These are phyloP conservation scores for Apotomis betuletana DNA, from an alignment of 2,888 invertebrate species.

Conservation along the genomic window DNA sequence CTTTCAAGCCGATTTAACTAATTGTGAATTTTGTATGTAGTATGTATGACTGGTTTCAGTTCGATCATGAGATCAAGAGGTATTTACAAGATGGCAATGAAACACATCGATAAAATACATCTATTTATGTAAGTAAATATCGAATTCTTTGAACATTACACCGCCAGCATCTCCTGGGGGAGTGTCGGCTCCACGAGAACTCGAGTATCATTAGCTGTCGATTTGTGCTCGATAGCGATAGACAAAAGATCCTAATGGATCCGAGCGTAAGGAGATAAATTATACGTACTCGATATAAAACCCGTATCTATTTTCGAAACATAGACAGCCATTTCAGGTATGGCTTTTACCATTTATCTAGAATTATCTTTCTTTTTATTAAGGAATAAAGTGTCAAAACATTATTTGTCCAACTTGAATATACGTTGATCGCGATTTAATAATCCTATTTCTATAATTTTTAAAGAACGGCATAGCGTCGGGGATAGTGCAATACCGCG, in stretches of 20 bases:
- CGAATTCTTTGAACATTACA: not conserved
- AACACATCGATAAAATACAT: not conserved
- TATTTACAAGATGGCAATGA: not conserved
- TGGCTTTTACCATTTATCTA: too few relatives aligned
- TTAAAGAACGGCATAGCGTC: not conserved
- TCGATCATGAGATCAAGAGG: too few relatives aligned
- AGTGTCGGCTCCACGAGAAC: not conserved
- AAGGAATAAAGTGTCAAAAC: too few relatives aligned
- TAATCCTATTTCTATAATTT: not conserved
- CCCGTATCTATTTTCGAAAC: not conserved
- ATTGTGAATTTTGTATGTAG: too few relatives aligned
- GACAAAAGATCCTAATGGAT: conserved; percentile 20
- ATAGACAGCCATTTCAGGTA: too few relatives aligned
- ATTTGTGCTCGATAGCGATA: conserved; percentile 11
- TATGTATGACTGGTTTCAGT: too few relatives aligned
- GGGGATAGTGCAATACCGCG: too few relatives aligned
- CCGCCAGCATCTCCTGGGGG: not conserved
- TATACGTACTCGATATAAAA: not conserved
- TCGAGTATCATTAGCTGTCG: conserved; percentile 15
- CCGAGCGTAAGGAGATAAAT: conserved; percentile 8
- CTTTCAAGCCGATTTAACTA: too few relatives aligned
- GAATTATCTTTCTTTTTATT: too few relatives aligned
- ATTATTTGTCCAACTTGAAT: too few relatives aligned
- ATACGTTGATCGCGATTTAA: too few relatives aligned
- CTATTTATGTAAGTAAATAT: not conserved